A percentile compares a stretch with the other conserved stretches of the same genome.
Conservation (phyloP, 2,888 invertebrate species). For the Dicranocentrus wangi region DNA sequence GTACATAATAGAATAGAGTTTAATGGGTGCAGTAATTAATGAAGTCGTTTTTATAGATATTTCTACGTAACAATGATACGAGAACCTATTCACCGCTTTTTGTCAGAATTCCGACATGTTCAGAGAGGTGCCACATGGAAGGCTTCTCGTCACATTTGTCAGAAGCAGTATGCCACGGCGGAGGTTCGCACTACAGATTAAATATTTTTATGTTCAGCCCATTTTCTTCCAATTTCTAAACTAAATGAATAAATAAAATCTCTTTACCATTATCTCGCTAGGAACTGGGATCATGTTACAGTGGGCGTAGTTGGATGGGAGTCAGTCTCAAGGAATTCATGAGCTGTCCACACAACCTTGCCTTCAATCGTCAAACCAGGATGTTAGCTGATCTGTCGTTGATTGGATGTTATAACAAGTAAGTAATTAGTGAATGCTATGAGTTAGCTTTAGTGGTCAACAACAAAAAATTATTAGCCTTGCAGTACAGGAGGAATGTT, state of each 20-base stretch:
- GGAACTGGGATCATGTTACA: conserved; percentile 89
- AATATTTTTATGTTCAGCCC: not conserved
- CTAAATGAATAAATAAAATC: too few species aligned
- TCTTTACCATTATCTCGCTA: too few species aligned
- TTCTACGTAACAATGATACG: conserved; percentile 96
- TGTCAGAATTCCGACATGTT: conserved; percentile 98
- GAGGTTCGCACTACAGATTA: conserved; percentile 73
- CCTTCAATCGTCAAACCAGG: conserved; percentile 95
- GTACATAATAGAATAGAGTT: too few species aligned
- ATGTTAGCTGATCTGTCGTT: conserved; percentile 97
- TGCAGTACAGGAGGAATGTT: too few species aligned
- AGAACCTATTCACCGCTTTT: conserved; percentile 93
- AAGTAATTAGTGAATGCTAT: too few species aligned
- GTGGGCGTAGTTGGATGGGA: conserved; percentile 88
- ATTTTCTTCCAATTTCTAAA: too few species aligned
- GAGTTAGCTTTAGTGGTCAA: not conserved
- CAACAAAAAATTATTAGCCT: not conserved
- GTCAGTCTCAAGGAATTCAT: conserved; percentile 94
- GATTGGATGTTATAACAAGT: conserved; percentile 92
- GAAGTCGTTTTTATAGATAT: conserved; percentile 80
- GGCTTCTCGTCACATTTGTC: conserved; percentile 81
- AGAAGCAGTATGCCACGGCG: conserved; percentile 83
- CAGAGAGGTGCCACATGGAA: conserved; percentile 98
- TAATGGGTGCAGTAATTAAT: too few species aligned
- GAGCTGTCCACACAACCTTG: conserved; percentile 92